phyloP scores from a whole-genome alignment of 2,113 vertebrate genomes.

The Alligator mississippiensis region DNA sequence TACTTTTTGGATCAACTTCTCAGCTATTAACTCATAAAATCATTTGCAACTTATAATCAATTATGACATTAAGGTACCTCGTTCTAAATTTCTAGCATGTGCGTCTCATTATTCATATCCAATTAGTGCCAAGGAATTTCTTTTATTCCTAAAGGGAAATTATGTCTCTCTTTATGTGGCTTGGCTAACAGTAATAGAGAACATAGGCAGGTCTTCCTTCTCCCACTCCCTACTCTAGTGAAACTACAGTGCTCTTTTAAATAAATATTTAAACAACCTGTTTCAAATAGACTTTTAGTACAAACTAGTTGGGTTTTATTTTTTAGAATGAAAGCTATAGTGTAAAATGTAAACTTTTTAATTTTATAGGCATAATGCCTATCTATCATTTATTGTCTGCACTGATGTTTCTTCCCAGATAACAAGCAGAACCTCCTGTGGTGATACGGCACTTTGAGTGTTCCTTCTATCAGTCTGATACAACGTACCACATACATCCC shows the following conservation, averaged over 20 bases:
- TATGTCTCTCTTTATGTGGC: neutral
- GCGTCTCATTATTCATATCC: fast-evolving
- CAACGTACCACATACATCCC: neutral
- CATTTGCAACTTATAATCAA: neutral
- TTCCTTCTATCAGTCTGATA: neutral
- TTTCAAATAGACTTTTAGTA: fast-evolving
- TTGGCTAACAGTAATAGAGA: neutral
- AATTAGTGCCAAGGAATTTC: neutral
- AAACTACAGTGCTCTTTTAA: neutral
- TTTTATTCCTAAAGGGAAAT: neutral
- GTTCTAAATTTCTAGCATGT: neutral
- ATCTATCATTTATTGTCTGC: neutral
- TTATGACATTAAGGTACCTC: fast-evolving
- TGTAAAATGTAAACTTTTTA: neutral
- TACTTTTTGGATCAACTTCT: neutral
- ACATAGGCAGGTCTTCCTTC: neutral
- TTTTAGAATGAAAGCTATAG: neutral
- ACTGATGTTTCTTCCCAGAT: constrained; percentile 3
- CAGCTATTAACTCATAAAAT: fast-evolving
- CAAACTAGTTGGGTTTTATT: neutral
- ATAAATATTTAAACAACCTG: neutral
- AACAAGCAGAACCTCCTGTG: constrained; percentile 40
- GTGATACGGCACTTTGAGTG: constrained; percentile 23
- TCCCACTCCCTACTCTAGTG: neutral
- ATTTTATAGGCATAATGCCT: neutral